These are phyloP conservation scores for Bagarius yarrelli DNA, from an alignment of 2,113 vertebrate species.

Conservation along the genomic window DNA sequence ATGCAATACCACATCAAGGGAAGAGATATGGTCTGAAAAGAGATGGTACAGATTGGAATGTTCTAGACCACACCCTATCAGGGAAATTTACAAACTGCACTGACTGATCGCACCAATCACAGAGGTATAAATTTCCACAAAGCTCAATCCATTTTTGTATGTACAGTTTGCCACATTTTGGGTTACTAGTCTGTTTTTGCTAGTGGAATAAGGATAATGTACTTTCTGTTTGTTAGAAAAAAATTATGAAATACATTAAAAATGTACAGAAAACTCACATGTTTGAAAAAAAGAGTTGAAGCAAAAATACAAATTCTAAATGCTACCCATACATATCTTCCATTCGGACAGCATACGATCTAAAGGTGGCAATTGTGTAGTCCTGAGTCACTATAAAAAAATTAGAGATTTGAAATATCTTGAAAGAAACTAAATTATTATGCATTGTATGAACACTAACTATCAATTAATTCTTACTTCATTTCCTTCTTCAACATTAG, in stretches of 20 bases:
- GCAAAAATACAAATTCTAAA: too few relatives aligned
- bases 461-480: too few relatives aligned
- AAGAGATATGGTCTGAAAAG: not conserved
- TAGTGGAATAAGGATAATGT: not conserved
- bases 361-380: not conserved
- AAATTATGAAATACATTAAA: too few relatives aligned
- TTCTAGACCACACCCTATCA: not conserved
- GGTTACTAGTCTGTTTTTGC: not conserved
- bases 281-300: too few relatives aligned
- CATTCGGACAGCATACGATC: not conserved
- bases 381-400: too few relatives aligned
- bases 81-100: not conserved
- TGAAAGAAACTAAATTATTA: too few relatives aligned
- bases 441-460: too few relatives aligned
- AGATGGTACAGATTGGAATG: not conserved
- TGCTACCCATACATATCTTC: not conserved
- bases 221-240: not conserved
- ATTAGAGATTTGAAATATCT: too few relatives aligned
- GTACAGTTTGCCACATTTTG: not conserved
- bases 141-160: too few relatives aligned
- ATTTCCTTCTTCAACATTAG: too few relatives aligned
- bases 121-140: not conserved
- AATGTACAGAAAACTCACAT: too few relatives aligned
- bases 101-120: not conserved
- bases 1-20: not conserved